These are phyloP conservation scores for Anableps anableps DNA, from an alignment of 2,797 vertebrate species.

Conservation along the genomic window DNA sequence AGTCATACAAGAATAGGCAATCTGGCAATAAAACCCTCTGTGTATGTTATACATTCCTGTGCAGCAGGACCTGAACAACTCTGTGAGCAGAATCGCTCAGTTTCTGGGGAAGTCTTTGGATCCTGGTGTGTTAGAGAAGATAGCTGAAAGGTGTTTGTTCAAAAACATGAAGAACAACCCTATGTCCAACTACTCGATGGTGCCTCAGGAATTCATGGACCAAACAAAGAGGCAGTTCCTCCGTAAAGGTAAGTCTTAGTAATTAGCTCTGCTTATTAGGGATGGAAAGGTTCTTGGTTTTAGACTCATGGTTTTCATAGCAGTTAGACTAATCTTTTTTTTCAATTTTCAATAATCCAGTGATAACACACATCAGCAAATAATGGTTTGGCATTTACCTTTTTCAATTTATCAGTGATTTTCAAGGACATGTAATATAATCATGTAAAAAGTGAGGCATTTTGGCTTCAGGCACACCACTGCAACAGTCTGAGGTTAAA, in stretches of 20 bases:
- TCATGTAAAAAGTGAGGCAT: too few species aligned
- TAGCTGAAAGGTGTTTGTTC: slow-evolving; percentile 75
- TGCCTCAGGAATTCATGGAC: slow-evolving; percentile 70
- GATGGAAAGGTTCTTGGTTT: not conserved
- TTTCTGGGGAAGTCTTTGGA: slow-evolving; percentile 75
- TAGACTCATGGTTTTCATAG: not conserved
- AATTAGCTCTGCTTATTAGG: fast-evolving
- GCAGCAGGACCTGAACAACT: slow-evolving; percentile 72
- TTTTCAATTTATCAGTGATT: too few species aligned
- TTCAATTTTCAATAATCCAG: too few species aligned
- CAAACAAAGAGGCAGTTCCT: slow-evolving; percentile 76
- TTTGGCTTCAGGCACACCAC: too few species aligned
- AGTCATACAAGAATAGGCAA: not conserved
- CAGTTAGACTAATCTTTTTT: not conserved
- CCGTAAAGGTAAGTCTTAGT: slow-evolving; percentile 75
- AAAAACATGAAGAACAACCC: slow-evolving; percentile 83
- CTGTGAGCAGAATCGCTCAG: slow-evolving; percentile 63
- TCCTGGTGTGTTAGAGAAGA: slow-evolving; percentile 59
- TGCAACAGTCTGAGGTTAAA: not conserved
- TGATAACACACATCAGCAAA: too few species aligned
- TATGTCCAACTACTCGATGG: slow-evolving; percentile 81
- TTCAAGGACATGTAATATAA: too few species aligned
- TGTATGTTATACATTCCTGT: slow-evolving; percentile 16
- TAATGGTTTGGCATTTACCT: too few species aligned
- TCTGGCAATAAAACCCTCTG: not conserved